Base-by-base conservation (phyloP, 64 coral and sea anemone species). In the Exaiptasia diaphana region DNA sequence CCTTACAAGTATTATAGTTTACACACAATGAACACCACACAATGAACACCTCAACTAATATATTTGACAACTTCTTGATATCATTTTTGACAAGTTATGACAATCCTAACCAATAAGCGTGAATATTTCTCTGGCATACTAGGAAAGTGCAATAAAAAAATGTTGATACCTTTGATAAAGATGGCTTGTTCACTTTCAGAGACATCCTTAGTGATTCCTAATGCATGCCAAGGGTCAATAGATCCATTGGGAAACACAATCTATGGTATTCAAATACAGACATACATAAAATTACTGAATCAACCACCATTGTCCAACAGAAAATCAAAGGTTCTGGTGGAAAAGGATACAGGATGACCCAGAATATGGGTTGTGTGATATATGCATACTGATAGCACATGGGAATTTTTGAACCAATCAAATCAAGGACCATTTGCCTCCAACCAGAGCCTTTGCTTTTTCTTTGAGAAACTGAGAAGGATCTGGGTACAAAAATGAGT, bases 171-270 rank as follows among this genome's bases (percentile, higher is more conserved):
- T 93, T 99, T 33, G 32, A 99, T 99, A 76, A 71, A 99, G 9
- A 99, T 64, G 11, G 95, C 95, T 13, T 83, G 86, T 34, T 99
- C 90, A 30, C 79, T 73, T 25, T 74, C 60, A 64, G 89, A 68
- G 14, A 93, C 86, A 73, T 99, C 81, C 35, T 41, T 85, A 10
- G 70, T 53, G 15, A 99, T 93, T 8, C 89, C 79, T 0, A 99
- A 18, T 18, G 85, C 95, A 75, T 99, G 95, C 95, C 95, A 99
- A 20, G 95, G 95, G 75, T 97, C 93, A 42, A 99, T 99, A 38
- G 95, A 99, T 1, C 95, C 95, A 62, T 99, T 99, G 15, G 95
- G 95, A 62, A 99, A 99, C 34, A 99, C 85, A 69, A 99, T 99
- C 95, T 92, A 54, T 33, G 63, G 53, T 13, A 81, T 28, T 27